phyloP scores from a whole-genome alignment of 2,113 vertebrate species.

The Serranochromis macrocephalus region DNA sequence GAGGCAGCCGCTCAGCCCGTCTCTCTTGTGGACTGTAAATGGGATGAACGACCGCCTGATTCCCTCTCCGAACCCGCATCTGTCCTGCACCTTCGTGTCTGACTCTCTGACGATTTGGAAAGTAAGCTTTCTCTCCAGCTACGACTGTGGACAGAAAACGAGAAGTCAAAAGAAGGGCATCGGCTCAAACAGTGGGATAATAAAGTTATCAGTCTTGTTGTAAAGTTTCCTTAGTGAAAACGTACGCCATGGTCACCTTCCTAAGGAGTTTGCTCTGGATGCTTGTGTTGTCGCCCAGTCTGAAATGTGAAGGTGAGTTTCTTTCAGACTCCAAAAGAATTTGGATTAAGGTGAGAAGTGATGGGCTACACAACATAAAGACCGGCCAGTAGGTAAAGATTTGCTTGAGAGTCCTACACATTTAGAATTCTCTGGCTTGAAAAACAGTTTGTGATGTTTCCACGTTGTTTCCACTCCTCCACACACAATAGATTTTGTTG shows the following conservation, averaged over 20 bases:
- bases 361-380: neutral
- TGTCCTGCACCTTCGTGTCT: neutral
- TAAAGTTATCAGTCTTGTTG: neutral
- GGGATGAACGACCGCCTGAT: slow-evolving; percentile 8
- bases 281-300: slow-evolving; percentile 4
- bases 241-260: neutral
- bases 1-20: neutral
- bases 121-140: neutral
- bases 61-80: neutral
- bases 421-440: neutral
- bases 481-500: neutral
- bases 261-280: slow-evolving; percentile 27
- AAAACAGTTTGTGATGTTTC: neutral
- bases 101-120: neutral
- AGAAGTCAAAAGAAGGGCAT: neutral
- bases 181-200: neutral
- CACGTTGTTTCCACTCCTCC: neutral
- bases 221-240: neutral
- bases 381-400: neutral
- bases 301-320: slow-evolving; percentile 54
- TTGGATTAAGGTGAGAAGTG: neutral
- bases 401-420: neutral
- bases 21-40: neutral
- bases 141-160: neutral
- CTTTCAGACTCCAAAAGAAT: neutral